Conservation (phyloP, 37 sponge, comb jelly and placozoan genomes). For the Haliclona indistincta region DNA sequence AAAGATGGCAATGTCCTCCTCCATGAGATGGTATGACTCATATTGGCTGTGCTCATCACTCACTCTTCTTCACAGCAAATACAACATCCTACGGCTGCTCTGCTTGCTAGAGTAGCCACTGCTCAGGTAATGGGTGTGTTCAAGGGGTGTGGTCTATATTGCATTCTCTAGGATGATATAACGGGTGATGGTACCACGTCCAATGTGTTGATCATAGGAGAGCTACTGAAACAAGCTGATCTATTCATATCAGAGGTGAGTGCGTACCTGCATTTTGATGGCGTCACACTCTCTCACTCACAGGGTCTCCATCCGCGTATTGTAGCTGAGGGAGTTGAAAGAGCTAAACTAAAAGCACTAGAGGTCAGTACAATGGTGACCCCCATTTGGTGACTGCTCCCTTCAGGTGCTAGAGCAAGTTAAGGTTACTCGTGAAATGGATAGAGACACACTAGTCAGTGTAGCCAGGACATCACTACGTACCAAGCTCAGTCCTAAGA, state of each 20-base stretch:
- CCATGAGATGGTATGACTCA: constrained; percentile 90
- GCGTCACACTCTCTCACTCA: not conserved
- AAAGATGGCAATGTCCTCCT: constrained; percentile 99
- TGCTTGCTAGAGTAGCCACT: constrained; percentile 96
- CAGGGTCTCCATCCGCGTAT: constrained; percentile 96
- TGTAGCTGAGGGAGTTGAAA: constrained; percentile 93
- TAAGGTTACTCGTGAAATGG: constrained; percentile 75
- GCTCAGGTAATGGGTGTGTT: constrained; percentile 75
- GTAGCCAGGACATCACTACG: constrained; percentile 96
- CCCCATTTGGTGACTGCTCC: not conserved
- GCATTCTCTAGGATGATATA: constrained; percentile 83
- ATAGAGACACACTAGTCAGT: constrained; percentile 85
- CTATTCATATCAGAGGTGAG: constrained; percentile 72
- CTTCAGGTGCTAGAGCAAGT: constrained; percentile 73
- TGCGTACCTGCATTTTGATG: not conserved
- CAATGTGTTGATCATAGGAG: constrained; percentile 98
- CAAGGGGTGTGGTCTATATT: no score
- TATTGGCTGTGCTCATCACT: not conserved
- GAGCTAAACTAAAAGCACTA: constrained; percentile 90
- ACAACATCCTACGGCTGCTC: constrained; percentile 98
- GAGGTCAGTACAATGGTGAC: constrained; percentile 42
- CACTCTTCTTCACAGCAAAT: constrained; percentile 78
- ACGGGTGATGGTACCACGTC: constrained; percentile 99
- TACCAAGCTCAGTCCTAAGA: constrained; percentile 81
- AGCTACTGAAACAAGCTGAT: constrained; percentile 95